Evolutionary conservation across 2,113 vertebrate species (phyloP), one percentile per base, ranked within the genome.

Genomic region (Pyxicephalus adspersus): DNA sequence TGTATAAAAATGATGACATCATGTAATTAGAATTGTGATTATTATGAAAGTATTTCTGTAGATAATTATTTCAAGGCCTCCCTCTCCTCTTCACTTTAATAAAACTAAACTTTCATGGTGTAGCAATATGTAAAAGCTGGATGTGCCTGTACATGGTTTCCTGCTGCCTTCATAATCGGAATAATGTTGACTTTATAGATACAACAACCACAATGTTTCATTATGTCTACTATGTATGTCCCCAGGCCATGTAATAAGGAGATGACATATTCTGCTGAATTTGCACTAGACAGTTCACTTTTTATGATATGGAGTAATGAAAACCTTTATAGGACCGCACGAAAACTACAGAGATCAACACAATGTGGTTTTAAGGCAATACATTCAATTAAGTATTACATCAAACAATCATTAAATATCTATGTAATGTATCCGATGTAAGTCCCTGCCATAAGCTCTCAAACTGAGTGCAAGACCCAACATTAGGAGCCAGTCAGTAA

Each of bases 91-190:
- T 64, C 19, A 25, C 26, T 23, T 23, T 22, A 19, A 64, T 15
- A 16, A 25, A 51, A 58, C 58, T 28, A 7, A 61, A n/a, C 25
- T 29, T 19, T 52, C 16, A 25, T 6, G n/a, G 55, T 61, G 22
- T 64, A 38, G 4, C 50, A 15, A 54, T 38, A 52, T 60, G 9
- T 26, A 13, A 51, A 26, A 80, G 38, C 52, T 64, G 25, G 29
- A 73, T 73, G 68, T 81, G 57, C 50, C 67, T 51, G 54, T 73
- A 64, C 60, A 81, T 74, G 68, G 78, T 64, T 71, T 64, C 16
- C 16, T 64, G 26, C 34, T 64, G 50, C 9, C 68, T 63, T 18
- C 38, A 31, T 51, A 28, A 64, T 73, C 20, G 55, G 73, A 73
- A 64, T 74, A 64, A 64, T 55, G n/a, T 22, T 31, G 18, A 64